A percentile compares a stretch with the other conserved stretches of the same genome.
Evolutionary conservation across 2,113 vertebrate genomes (phyloP).

Genomic region (Theristicus caerulescens): DNA sequence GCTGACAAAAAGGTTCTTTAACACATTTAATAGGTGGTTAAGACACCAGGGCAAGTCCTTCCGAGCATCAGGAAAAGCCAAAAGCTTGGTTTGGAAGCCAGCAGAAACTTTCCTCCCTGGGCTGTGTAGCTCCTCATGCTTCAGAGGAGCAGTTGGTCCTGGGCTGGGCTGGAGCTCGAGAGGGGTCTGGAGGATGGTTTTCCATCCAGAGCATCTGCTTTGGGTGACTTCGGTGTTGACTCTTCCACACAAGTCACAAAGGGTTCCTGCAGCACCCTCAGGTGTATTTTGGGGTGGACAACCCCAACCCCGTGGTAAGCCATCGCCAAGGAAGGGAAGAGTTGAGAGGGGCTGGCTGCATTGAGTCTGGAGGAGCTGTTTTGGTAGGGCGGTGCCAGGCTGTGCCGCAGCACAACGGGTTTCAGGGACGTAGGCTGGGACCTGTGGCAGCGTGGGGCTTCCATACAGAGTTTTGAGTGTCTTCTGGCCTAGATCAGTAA

Average conservation of each 20-base stretch:
- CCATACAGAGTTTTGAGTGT: background rate
- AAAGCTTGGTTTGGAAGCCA: conserved; percentile 62
- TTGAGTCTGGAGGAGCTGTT: background rate
- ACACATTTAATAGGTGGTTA: conserved; percentile 69
- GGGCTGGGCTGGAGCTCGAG: conserved; percentile 34
- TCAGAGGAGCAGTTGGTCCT: conserved; percentile 3
- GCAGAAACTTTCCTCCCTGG: conserved; percentile 55
- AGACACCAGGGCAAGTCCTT: conserved; percentile 66
- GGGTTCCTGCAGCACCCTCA: background rate
- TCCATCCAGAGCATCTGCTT: background rate
- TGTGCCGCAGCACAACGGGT: background rate
- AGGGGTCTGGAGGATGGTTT: background rate
- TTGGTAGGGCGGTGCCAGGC: background rate
- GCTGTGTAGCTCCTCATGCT: conserved; percentile 20
- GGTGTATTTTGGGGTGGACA: background rate
- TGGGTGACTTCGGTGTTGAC: background rate
- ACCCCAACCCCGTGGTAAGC: background rate
- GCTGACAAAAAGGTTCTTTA: conserved; percentile 31
- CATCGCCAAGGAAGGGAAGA: background rate
- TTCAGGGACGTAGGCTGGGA: background rate
- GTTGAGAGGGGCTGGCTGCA: background rate
- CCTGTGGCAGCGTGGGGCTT: background rate
- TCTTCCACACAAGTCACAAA: background rate
- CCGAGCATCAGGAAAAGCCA: conserved; percentile 58
- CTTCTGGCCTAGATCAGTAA: background rate